phyloP scores from a whole-genome alignment of 2,888 invertebrate species.

The Biston betularia region DNA sequence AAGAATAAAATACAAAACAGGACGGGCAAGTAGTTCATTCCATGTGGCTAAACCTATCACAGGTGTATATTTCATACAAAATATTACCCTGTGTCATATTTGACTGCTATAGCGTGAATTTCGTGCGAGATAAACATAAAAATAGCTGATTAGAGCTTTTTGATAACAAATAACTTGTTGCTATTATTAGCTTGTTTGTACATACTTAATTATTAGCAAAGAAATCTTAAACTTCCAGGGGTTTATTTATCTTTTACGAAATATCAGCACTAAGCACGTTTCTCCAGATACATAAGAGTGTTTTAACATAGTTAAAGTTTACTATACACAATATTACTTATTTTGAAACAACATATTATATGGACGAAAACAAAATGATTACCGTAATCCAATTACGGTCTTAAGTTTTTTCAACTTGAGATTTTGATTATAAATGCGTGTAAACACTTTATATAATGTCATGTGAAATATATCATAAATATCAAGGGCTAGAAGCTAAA shows the following conservation, averaged over 20 bases:
- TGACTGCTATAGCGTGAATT: constrained; percentile 48
- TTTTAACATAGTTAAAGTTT: constrained; percentile 33
- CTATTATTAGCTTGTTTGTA: background rate
- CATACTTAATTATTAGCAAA: too few relatives aligned
- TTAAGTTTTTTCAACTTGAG: constrained; percentile 58
- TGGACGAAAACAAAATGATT: constrained; percentile 46
- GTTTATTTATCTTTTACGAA: constrained; percentile 35
- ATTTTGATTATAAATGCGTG: constrained; percentile 39
- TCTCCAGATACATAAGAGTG: constrained; percentile 38
- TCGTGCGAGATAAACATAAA: constrained; percentile 46
- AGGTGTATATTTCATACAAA: constrained; percentile 73
- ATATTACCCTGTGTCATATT: constrained; percentile 71
- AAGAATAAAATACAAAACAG: constrained; percentile 13
- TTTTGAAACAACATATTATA: constrained; percentile 29
- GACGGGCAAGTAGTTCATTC: constrained; percentile 38
- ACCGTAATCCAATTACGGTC: constrained; percentile 61
- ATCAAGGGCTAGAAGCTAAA: constrained; percentile 15
- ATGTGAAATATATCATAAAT: background rate
- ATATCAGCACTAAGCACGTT: constrained; percentile 38
- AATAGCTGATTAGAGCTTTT: background rate
- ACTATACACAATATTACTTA: constrained; percentile 38
- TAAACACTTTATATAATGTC: constrained; percentile 9
- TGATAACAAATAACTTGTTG: background rate
- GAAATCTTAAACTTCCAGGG: background rate
- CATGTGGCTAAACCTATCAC: constrained; percentile 61